Evolutionary conservation across 2,113 vertebrate genomes (phyloP).

Genomic region (Osmerus mordax): DNA sequence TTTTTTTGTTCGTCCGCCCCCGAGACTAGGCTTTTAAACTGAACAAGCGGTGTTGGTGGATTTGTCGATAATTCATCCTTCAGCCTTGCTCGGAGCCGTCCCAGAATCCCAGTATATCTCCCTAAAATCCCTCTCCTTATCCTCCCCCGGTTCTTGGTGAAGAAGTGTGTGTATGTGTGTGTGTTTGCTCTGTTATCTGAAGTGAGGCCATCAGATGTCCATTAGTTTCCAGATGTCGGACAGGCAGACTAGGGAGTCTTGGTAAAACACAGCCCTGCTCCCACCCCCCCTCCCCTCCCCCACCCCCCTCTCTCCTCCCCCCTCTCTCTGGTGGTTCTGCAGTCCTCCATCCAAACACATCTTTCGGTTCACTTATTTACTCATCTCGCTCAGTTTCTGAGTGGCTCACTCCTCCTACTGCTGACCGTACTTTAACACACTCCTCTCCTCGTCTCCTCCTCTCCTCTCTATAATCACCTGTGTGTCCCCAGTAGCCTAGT

Average conservation of each 20-base stretch:
- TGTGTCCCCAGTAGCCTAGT: too few relatives aligned
- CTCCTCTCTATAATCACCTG: not conserved
- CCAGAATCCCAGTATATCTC: too few relatives aligned
- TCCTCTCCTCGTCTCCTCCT: not conserved
- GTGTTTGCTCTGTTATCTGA: conserved; percentile 48
- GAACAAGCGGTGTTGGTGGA: too few relatives aligned
- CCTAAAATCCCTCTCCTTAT: too few relatives aligned
- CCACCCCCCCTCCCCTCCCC: not conserved
- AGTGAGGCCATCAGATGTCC: conserved; percentile 35
- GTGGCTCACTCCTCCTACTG: not conserved
- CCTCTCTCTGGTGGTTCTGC: not conserved
- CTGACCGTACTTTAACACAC: too few relatives aligned
- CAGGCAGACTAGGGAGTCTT: conserved; percentile 45
- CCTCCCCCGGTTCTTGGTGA: too few relatives aligned
- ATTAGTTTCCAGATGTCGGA: conserved; percentile 54
- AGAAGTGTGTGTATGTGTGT: not conserved
- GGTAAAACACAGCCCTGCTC: conserved; percentile 34
- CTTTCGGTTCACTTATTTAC: too few relatives aligned
- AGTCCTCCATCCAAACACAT: not conserved
- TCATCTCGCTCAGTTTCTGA: not conserved
- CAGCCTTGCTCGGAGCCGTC: too few relatives aligned
- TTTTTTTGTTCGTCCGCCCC: not conserved
- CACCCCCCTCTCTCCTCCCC: not conserved
- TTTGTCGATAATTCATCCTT: too few relatives aligned
- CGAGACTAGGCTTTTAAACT: too few relatives aligned